Percentiles rank a stretch among this genome's conserved stretches.
Conservation (phyloP, 2,113 vertebrate genomes). For the Rhombomys opimus region DNA sequence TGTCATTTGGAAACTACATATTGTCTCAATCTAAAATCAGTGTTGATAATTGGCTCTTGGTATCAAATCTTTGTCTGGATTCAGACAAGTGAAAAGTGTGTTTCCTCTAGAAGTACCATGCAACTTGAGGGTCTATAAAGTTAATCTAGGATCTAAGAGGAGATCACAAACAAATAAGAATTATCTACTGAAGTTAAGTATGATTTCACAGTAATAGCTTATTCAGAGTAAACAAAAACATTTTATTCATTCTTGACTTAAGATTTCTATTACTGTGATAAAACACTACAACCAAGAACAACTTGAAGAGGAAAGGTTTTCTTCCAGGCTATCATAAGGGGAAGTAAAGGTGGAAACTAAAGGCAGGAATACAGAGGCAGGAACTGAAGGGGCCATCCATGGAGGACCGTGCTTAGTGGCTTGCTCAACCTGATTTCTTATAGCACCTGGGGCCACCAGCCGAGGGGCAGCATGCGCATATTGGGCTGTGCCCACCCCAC, state of each 20-base stretch:
- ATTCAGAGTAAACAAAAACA: background rate
- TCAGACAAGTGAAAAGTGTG: background rate
- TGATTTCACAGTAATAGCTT: background rate
- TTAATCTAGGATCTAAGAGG: background rate
- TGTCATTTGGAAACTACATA: background rate
- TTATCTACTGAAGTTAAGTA: background rate
- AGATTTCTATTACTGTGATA: background rate
- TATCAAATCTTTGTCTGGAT: background rate
- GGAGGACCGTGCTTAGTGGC: background rate
- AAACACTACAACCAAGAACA: background rate
- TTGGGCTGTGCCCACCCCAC: background rate
- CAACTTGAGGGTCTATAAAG: background rate
- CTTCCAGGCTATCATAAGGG: background rate
- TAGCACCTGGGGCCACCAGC: background rate
- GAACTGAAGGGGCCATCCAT: background rate
- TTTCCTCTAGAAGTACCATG: background rate
- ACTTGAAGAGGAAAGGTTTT: background rate
- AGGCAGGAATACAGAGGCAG: background rate
- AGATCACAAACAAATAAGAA: background rate
- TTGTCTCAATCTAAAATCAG: background rate
- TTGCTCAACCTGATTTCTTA: background rate
- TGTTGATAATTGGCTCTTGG: background rate
- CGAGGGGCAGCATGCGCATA: background rate
- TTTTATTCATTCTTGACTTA: background rate
- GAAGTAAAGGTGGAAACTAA: background rate